These are phyloP conservation scores for Sebastiscus tertius DNA, from an alignment of 2,797 vertebrate genomes.

Conservation along the genomic window DNA sequence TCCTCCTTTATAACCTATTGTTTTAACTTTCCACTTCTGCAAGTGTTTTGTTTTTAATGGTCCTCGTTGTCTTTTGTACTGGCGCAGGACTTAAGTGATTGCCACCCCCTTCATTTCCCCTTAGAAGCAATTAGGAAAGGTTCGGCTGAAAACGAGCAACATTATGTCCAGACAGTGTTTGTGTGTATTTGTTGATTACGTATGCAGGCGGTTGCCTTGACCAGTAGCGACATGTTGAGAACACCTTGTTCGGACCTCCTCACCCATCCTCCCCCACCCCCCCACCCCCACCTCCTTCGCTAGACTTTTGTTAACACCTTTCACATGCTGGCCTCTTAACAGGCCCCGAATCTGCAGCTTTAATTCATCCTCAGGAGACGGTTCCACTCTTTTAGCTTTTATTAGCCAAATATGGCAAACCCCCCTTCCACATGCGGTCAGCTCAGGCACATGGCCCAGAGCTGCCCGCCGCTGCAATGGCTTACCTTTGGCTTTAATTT, in stretches of 20 bases:
- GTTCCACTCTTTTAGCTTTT: conserved; percentile 55
- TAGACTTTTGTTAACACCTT: conserved; percentile 53
- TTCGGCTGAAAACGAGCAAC: conserved; percentile 34
- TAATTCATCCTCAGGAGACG: conserved; percentile 46
- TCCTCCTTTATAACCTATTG: conserved; percentile 32
- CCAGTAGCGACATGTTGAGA: conserved; percentile 16
- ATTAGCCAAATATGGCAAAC: conserved; percentile 66
- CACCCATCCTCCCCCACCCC: not conserved
- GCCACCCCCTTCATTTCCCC: conserved; percentile 25
- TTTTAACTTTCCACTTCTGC: conserved; percentile 42
- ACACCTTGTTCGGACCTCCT: conserved; percentile 38
- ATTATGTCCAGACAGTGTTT: conserved; percentile 17
- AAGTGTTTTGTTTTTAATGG: conserved; percentile 38
- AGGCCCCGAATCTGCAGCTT: conserved; percentile 18
- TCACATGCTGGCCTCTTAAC: conserved; percentile 55
- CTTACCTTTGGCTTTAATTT: conserved; percentile 52
- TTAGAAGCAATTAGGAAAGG: conserved; percentile 35
- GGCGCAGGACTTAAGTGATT: conserved; percentile 24
- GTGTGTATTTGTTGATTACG: conserved; percentile 24
- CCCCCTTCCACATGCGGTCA: conserved; percentile 30
- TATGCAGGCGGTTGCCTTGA: conserved; percentile 1
- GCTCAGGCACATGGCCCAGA: conserved; percentile 24
- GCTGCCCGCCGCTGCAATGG: conserved; percentile 26
- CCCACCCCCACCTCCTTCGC: not conserved
- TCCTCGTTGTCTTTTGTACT: conserved; percentile 49